A percentile compares a stretch with the other conserved stretches of the same genome.
phyloP scores from a whole-genome alignment of 2,797 vertebrate genomes.

The Sternarchorhynchus goeldii region DNA sequence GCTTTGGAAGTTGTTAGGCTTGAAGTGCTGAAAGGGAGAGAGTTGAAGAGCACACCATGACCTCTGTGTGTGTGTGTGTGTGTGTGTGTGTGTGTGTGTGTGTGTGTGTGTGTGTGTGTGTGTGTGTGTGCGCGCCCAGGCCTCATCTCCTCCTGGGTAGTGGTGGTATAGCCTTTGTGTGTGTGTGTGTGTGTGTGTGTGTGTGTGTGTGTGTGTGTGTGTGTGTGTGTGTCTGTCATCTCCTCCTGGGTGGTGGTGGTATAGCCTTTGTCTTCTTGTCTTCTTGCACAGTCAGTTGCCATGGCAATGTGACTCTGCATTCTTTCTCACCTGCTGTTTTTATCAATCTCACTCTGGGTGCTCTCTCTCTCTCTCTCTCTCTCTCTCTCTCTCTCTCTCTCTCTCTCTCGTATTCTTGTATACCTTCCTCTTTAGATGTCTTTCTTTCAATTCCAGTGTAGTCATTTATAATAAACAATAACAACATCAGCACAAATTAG shows the following conservation, averaged over 20 bases:
- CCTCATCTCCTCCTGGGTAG: too few species aligned
- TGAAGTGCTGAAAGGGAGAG: background rate
- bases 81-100: constrained; percentile 29
- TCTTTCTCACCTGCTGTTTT: constrained; percentile 55
- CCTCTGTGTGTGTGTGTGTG: constrained; percentile 5
- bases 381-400: constrained; percentile 11
- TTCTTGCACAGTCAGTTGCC: constrained; percentile 49
- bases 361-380: constrained; percentile 22
- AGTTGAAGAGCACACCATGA: background rate
- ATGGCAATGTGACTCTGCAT: constrained; percentile 52
- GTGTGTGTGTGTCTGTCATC: constrained; percentile 25
- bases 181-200: too few species aligned
- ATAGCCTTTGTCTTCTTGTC: constrained; percentile 49
- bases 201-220: constrained; percentile 11
- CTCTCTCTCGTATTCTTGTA: background rate
- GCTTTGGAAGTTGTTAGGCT: background rate
- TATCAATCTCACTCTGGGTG: constrained; percentile 44
- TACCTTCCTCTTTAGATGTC: background rate
- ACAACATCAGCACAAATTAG: background rate
- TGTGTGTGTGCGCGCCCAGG: too few species aligned
- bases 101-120: constrained; percentile 26
- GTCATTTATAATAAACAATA: background rate
- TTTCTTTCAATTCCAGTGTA: background rate
- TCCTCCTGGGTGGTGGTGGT: constrained; percentile 40
- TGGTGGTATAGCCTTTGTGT: too few species aligned